These are phyloP conservation scores for Geotria australis DNA, from an alignment of 2,797 vertebrate genomes.

Conservation along the genomic window DNA sequence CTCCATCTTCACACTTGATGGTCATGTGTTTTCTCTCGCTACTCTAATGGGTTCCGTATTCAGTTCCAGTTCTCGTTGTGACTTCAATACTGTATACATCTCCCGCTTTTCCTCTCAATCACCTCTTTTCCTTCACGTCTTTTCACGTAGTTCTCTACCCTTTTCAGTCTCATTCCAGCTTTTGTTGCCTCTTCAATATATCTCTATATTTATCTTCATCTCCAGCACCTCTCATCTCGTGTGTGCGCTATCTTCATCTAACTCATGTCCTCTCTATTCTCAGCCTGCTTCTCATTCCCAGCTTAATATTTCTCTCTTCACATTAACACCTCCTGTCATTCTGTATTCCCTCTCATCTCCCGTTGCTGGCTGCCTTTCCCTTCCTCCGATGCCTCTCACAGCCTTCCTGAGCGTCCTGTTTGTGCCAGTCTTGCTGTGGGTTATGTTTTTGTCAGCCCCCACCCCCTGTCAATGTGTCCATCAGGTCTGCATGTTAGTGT, in stretches of 20 bases:
- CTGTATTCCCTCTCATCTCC: not conserved
- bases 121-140: not conserved
- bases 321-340: not conserved
- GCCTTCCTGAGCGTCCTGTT: no score
- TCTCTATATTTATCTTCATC: not conserved
- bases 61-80: not conserved
- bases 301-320: not conserved
- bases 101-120: not conserved
- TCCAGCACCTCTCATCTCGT: no score
- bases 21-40: not conserved
- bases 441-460: no score
- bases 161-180: not conserved
- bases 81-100: not conserved
- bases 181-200: not conserved
- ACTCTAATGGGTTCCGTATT: not conserved
- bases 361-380: not conserved
- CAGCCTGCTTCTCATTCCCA: not conserved
- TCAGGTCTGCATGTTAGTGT: no score
- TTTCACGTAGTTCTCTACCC: not conserved
- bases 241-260: no score
- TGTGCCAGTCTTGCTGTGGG: no score
- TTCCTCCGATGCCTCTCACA: not conserved
- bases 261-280: no score
- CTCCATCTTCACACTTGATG: no score
- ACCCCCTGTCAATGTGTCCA: no score